A percentile compares a stretch with the other conserved stretches of the same genome.
Conservation (phyloP, 2,797 vertebrate species). For the Pipistrellus nathusii region DNA sequence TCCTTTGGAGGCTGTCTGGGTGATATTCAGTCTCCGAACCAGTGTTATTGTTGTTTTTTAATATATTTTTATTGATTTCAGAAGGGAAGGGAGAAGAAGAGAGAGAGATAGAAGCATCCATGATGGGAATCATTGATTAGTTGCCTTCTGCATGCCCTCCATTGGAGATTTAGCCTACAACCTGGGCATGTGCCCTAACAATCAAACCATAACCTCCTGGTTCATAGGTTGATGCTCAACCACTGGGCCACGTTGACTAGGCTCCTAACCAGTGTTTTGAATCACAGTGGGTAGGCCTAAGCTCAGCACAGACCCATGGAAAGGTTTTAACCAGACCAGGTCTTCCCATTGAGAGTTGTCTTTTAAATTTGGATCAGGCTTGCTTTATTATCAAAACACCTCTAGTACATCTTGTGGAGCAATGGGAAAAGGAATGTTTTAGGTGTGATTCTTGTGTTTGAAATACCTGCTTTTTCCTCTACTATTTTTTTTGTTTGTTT, state of each 20-base stretch:
- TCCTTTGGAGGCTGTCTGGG: not conserved
- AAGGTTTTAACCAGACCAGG: not conserved
- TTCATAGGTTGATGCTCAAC: too few species aligned
- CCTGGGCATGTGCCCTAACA: too few species aligned
- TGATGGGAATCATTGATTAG: too few species aligned
- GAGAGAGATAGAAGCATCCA: too few species aligned
- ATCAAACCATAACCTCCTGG: too few species aligned
- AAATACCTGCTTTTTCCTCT: not conserved
- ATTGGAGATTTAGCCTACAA: too few species aligned
- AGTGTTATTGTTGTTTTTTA: too few species aligned
- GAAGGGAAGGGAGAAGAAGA: too few species aligned
- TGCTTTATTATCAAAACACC: constrained; percentile 20
- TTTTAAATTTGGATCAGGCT: not conserved
- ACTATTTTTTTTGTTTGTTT: not conserved
- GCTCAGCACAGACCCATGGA: not conserved
- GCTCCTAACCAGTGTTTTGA: not conserved
- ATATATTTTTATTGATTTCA: too few species aligned
- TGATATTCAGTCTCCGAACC: not conserved
- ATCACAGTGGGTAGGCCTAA: not conserved
- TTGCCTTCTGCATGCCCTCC: too few species aligned
- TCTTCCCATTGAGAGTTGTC: not conserved
- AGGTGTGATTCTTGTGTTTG: not conserved
- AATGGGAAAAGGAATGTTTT: not conserved
- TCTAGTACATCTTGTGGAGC: not conserved
- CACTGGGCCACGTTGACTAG: too few species aligned